Percentiles rank a stretch among this genome's conserved stretches.
These are phyloP conservation scores for Sebastes iracundus DNA, from an alignment of 2,797 vertebrate species.

Conservation along the genomic window DNA sequence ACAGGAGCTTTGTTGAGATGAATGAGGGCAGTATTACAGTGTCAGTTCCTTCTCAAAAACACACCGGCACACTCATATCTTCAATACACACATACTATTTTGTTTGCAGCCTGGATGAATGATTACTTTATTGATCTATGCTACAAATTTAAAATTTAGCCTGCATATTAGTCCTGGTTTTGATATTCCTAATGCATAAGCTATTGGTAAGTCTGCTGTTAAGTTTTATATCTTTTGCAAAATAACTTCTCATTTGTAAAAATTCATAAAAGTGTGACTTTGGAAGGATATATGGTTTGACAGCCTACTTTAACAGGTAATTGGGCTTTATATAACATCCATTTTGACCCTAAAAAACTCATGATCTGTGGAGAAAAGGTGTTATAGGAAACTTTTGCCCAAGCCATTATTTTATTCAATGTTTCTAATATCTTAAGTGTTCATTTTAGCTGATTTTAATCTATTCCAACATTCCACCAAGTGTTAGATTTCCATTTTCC, in stretches of 20 bases:
- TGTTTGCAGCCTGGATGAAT: background rate
- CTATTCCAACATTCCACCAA: background rate
- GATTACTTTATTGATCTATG: background rate
- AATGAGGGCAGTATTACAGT: slow-evolving; percentile 5
- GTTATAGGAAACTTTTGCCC: background rate
- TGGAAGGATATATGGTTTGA: background rate
- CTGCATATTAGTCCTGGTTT: background rate
- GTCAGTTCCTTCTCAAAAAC: background rate
- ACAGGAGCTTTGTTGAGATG: slow-evolving; percentile 20
- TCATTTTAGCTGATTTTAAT: background rate
- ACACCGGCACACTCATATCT: background rate
- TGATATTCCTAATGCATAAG: background rate
- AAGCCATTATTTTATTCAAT: background rate
- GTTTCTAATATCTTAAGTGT: background rate
- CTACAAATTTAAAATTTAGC: background rate
- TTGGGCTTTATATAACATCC: background rate
- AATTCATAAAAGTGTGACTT: background rate
- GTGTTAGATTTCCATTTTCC: background rate
- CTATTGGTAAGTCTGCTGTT: background rate
- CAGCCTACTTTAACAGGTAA: background rate
- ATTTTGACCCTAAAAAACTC: background rate
- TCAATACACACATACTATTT: background rate
- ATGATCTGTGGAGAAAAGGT: background rate
- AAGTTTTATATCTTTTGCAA: background rate
- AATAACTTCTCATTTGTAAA: background rate